Evolutionary conservation across 2,888 invertebrate species (phyloP).

Genomic region (Pammene fasciana): DNA sequence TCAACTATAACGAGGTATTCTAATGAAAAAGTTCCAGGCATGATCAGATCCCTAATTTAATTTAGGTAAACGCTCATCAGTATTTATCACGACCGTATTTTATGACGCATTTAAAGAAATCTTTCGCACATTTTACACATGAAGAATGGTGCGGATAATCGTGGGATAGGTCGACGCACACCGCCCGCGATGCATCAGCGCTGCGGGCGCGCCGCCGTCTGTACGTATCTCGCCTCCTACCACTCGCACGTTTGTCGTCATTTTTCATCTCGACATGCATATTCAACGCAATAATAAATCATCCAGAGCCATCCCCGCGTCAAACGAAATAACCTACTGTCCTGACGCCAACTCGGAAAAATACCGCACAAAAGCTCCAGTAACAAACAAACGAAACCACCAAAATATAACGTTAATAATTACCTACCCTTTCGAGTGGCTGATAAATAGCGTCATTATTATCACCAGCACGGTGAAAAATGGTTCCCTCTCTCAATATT

Average conservation of each 20-base stretch:
- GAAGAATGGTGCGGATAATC: slow-evolving; percentile 38
- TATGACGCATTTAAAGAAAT: not conserved
- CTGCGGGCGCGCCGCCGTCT: slow-evolving; percentile 36
- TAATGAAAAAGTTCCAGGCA: not conserved
- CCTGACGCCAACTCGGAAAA: slow-evolving; percentile 69
- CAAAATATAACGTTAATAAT: slow-evolving; percentile 79
- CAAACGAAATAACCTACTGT: slow-evolving; percentile 75
- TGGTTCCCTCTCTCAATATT: slow-evolving; percentile 73
- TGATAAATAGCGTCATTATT: slow-evolving; percentile 82
- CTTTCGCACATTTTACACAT: not conserved
- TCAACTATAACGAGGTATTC: slow-evolving; percentile 12
- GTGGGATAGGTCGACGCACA: slow-evolving; percentile 32
- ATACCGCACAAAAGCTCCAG: slow-evolving; percentile 69
- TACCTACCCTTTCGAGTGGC: slow-evolving; percentile 77
- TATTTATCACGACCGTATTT: not conserved
- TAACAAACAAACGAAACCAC: slow-evolving; percentile 75
- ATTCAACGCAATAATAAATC: slow-evolving; percentile 82
- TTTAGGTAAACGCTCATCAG: not conserved
- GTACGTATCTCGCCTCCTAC: slow-evolving; percentile 58
- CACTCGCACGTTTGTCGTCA: slow-evolving; percentile 71
- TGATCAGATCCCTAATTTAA: not conserved
- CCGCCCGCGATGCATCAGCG: slow-evolving; percentile 29
- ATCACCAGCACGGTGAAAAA: slow-evolving; percentile 77
- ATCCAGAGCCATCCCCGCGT: slow-evolving; percentile 69
- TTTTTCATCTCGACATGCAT: slow-evolving; percentile 83